phyloP scores from a whole-genome alignment of 1,140 invertebrate genomes.

The Drosophila novamexicana region DNA sequence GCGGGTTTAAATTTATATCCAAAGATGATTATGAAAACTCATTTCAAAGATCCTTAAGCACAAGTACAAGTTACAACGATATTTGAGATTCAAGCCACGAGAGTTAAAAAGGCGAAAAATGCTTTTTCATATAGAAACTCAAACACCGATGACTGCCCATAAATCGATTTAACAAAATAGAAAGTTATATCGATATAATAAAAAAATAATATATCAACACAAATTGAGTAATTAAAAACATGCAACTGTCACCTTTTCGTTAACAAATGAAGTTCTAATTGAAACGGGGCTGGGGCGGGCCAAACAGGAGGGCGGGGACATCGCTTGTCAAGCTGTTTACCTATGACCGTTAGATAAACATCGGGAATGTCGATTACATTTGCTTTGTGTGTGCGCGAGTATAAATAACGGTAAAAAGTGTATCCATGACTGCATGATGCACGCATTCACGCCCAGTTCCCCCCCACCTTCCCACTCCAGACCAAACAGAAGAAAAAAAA shows the following conservation, averaged over 20 bases:
- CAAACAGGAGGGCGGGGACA: not conserved
- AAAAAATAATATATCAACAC: constrained; percentile 12
- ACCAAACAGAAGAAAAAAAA: constrained; percentile 23
- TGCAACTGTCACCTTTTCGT: constrained; percentile 35
- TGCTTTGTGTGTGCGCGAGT: constrained; percentile 3
- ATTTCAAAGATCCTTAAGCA: too few species aligned
- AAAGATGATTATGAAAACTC: too few species aligned
- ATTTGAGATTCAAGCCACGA: too few species aligned
- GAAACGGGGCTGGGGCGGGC: not conserved
- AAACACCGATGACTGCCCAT: not conserved
- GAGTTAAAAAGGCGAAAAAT: too few species aligned
- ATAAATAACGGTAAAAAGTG: constrained; percentile 44
- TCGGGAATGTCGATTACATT: constrained; percentile 10
- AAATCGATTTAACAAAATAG: constrained; percentile 49
- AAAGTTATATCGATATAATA: constrained; percentile 40
- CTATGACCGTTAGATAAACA: constrained; percentile 46
- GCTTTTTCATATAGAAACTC: too few species aligned
- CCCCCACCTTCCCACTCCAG: too few species aligned
- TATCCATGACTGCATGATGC: constrained; percentile 53
- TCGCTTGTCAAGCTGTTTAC: constrained; percentile 28
- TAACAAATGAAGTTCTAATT: constrained; percentile 38
- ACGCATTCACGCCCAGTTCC: constrained; percentile 46
- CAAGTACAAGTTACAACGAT: too few species aligned
- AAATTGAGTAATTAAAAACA: constrained; percentile 46
- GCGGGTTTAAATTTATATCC: too few species aligned